Evolutionary conservation across 2,797 vertebrate species (phyloP).

Genomic region (Diglossa cyanea): DNA sequence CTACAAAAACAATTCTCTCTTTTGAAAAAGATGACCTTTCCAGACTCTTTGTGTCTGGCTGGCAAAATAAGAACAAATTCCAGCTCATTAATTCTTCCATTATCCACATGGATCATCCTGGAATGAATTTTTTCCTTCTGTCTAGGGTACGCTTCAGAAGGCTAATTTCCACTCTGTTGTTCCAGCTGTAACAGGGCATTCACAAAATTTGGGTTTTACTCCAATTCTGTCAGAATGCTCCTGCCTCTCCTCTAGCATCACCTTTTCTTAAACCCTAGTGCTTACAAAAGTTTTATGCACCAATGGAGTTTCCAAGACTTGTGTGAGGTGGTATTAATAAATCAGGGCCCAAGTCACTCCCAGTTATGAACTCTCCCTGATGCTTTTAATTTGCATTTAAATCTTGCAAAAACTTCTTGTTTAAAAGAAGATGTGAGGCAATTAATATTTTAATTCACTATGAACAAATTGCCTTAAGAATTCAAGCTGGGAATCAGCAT

Average conservation of each 20-base stretch:
- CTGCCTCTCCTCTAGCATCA: not conserved
- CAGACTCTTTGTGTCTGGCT: not conserved
- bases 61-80: not conserved
- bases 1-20: not conserved
- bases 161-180: not conserved
- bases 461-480: not conserved
- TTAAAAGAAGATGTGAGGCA: not conserved
- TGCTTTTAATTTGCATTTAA: constrained; percentile 3
- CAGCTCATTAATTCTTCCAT: not conserved
- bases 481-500: not conserved
- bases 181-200: not conserved
- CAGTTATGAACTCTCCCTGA: not conserved
- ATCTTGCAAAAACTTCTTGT: not conserved
- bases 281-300: not conserved
- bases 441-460: not conserved
- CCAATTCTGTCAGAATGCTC: not conserved
- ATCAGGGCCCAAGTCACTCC: not conserved
- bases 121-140: not conserved
- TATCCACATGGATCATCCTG: not conserved
- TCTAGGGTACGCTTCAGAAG: not conserved
- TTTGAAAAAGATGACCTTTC: not conserved
- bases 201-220: not conserved
- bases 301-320: not conserved
- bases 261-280: not conserved
- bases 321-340: not conserved